These are phyloP conservation scores for Aphyosemion australe DNA, from an alignment of 2,113 vertebrate species.

Conservation along the genomic window DNA sequence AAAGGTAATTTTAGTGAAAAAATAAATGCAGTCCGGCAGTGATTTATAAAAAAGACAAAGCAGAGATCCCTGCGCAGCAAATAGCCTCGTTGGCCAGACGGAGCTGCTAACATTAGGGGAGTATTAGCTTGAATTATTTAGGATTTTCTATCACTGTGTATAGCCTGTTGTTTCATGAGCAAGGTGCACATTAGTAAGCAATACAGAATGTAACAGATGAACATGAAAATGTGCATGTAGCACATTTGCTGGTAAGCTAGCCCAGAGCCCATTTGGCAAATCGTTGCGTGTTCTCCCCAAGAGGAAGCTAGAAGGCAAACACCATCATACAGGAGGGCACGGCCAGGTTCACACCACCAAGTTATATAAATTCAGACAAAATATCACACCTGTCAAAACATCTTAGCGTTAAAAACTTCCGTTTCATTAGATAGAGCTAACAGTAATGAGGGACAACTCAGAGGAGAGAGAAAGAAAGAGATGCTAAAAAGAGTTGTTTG, in stretches of 20 bases:
- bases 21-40: constrained; percentile 4
- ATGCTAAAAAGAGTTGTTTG: constrained; percentile 21
- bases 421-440: constrained; percentile 34
- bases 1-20: constrained; percentile 10
- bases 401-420: constrained; percentile 38
- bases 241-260: constrained; percentile 34
- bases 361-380: constrained; percentile 49
- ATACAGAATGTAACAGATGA: constrained; percentile 38
- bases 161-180: constrained; percentile 34
- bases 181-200: constrained; percentile 50
- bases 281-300: constrained; percentile 25
- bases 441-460: constrained; percentile 20
- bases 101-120: constrained; percentile 28
- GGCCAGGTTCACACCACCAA: constrained; percentile 38
- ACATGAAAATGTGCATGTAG: constrained; percentile 27
- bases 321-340: constrained; percentile 28
- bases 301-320: constrained; percentile 43
- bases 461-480: constrained; percentile 4
- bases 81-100: constrained; percentile 24
- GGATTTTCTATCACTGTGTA: constrained; percentile 22
- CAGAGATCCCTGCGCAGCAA: constrained; percentile 17
- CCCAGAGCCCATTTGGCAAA: constrained; percentile 45
- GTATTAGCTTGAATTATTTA: constrained; percentile 65
- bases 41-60: constrained; percentile 21
- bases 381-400: constrained; percentile 69